Conservation (phyloP, 2,888 invertebrate genomes). For the Rhopalosiphum nymphaeae region DNA sequence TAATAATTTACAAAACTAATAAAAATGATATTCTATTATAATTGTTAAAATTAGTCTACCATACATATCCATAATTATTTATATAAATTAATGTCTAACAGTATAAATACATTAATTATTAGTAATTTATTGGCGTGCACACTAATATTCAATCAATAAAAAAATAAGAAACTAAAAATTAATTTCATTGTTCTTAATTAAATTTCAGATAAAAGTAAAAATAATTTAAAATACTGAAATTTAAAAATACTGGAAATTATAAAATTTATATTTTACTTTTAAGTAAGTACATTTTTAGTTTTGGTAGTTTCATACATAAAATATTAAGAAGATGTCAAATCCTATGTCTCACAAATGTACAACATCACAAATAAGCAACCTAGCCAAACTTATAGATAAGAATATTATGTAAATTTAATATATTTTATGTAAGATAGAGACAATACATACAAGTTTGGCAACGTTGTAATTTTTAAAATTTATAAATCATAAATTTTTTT, state of each 20-base stretch:
- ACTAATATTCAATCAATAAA: constrained; percentile 1
- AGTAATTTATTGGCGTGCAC: constrained; percentile 48
- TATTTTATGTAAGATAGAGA: neutral
- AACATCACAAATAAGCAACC: neutral
- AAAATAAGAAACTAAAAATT: neutral
- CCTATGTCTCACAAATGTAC: neutral
- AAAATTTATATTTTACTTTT: neutral
- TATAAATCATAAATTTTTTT: neutral
- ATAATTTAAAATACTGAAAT: neutral
- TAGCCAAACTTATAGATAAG: neutral
- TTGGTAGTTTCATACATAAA: neutral
- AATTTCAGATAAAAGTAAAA: neutral
- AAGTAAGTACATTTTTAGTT: neutral
- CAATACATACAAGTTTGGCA: neutral
- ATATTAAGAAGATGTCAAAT: neutral
- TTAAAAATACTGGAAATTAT: neutral
- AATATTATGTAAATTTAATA: neutral
- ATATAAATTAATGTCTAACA: neutral
- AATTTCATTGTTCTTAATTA: neutral
- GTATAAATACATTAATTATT: constrained; percentile 1
- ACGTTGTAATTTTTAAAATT: neutral
- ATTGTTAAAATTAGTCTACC: neutral
- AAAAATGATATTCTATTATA: neutral
- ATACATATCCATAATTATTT: constrained; percentile 8
- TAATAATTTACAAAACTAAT: neutral